phyloP scores from a whole-genome alignment of 2,888 invertebrate genomes.

The Trypoxylon attenuatum region DNA sequence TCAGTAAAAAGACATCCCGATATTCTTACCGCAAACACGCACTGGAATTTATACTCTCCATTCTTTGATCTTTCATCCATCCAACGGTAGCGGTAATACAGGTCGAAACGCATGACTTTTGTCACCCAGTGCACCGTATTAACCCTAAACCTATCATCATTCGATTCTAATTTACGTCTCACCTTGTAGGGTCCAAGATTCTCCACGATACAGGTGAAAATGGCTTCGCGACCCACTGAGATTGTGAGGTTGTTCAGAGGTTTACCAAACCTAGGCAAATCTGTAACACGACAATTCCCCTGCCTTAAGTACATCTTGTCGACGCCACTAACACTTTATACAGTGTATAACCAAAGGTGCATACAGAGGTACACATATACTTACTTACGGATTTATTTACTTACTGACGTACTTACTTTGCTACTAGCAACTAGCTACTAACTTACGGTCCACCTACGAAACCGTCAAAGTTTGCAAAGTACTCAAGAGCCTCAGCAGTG shows the following conservation, averaged over 20 bases:
- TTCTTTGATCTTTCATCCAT: too few relatives aligned
- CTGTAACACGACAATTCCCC: constrained; percentile 63
- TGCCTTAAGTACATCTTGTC: too few relatives aligned
- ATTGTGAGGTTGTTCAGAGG: constrained; percentile 72
- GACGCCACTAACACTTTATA: neutral
- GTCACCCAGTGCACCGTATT: too few relatives aligned
- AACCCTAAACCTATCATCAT: too few relatives aligned
- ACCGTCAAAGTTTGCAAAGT: constrained; percentile 56
- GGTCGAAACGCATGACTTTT: too few relatives aligned
- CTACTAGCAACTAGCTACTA: constrained; percentile 50
- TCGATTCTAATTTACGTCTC: too few relatives aligned
- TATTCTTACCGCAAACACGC: too few relatives aligned
- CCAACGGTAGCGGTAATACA: too few relatives aligned
- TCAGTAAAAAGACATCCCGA: too few relatives aligned
- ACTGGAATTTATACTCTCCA: constrained; percentile 49
- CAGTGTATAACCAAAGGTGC: neutral
- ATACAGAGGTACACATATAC: constrained; percentile 21
- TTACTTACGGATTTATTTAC: constrained; percentile 41
- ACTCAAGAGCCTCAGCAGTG: constrained; percentile 48
- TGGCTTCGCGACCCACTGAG: constrained; percentile 71
- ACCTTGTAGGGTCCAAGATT: constrained; percentile 72
- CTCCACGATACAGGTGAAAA: constrained; percentile 72
- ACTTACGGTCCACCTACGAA: constrained; percentile 49
- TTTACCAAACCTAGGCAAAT: constrained; percentile 71
- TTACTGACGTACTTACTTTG: constrained; percentile 13